Percentiles rank a stretch among this genome's conserved stretches.
Evolutionary conservation across 2,888 invertebrate species (phyloP).

Genomic region (Loripinus fragilis): DNA sequence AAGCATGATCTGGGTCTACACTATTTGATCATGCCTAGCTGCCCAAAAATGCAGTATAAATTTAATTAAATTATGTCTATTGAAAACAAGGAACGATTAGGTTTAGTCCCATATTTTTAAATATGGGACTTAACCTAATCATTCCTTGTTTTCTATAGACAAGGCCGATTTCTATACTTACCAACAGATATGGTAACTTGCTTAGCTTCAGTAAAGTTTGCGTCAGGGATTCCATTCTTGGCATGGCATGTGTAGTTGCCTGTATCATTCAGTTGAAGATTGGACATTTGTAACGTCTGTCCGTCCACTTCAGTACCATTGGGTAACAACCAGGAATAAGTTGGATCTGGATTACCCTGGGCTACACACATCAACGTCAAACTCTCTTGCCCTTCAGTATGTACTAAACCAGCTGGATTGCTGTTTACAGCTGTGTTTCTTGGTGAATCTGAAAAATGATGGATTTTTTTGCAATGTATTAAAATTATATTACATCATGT

Average conservation of each 20-base stretch:
- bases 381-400: neutral
- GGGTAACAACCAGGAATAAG: conserved; percentile 35
- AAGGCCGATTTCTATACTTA: too few species aligned
- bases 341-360: conserved; percentile 32
- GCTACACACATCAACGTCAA: conserved; percentile 9
- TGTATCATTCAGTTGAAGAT: conserved; percentile 25
- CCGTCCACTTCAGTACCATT: conserved; percentile 20
- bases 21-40: too few species aligned
- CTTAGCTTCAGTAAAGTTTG: neutral
- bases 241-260: conserved; percentile 44
- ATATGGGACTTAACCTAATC: too few species aligned
- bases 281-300: neutral
- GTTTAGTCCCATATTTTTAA: too few species aligned
- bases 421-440: neutral
- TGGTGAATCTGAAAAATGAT: neutral
- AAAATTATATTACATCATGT: too few species aligned
- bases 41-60: too few species aligned
- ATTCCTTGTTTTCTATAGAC: too few species aligned
- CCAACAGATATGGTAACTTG: too few species aligned
- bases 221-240: conserved; percentile 20
- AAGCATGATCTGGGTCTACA: neutral
- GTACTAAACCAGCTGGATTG: neutral
- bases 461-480: too few species aligned
- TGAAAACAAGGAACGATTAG: too few species aligned
- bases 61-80: too few species aligned